A percentile compares a stretch with the other conserved stretches of the same genome.
phyloP scores from a whole-genome alignment of 2,888 invertebrate species.

The Entomobrya multifasciata region DNA sequence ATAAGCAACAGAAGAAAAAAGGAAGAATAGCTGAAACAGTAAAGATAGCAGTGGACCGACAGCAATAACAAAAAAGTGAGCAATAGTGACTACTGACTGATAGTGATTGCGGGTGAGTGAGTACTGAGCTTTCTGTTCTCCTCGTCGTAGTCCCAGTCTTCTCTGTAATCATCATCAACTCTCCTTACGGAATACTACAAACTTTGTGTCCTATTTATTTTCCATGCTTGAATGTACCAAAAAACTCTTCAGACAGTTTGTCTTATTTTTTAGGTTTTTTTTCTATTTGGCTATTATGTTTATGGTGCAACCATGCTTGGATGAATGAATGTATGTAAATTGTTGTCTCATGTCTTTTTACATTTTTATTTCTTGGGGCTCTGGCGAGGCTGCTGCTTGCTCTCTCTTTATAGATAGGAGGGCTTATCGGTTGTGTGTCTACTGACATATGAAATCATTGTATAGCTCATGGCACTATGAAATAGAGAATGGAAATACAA shows the following conservation, averaged over 20 bases:
- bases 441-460: constrained; percentile 10
- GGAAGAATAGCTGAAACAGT: neutral
- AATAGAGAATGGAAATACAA: too few relatives aligned
- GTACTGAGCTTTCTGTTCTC: neutral
- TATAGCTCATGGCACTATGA: neutral
- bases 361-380: constrained; percentile 16
- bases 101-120: too few relatives aligned
- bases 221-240: neutral
- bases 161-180: neutral
- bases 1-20: neutral
- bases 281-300: neutral
- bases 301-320: constrained; percentile 4
- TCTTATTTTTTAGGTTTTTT: neutral
- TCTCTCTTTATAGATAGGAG: neutral
- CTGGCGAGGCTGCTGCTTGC: too few relatives aligned
- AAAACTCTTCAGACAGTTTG: too few relatives aligned
- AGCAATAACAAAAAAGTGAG: neutral
- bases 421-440: neutral
- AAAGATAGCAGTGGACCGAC: neutral
- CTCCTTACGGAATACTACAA: neutral
- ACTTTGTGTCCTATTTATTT: neutral
- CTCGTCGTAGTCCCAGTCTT: neutral
- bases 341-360: constrained; percentile 18
- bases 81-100: neutral
- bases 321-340: constrained; percentile 35